These are phyloP conservation scores for Urocyon cinereoargenteus DNA, from an alignment of 2,797 vertebrate species.

Conservation along the genomic window DNA sequence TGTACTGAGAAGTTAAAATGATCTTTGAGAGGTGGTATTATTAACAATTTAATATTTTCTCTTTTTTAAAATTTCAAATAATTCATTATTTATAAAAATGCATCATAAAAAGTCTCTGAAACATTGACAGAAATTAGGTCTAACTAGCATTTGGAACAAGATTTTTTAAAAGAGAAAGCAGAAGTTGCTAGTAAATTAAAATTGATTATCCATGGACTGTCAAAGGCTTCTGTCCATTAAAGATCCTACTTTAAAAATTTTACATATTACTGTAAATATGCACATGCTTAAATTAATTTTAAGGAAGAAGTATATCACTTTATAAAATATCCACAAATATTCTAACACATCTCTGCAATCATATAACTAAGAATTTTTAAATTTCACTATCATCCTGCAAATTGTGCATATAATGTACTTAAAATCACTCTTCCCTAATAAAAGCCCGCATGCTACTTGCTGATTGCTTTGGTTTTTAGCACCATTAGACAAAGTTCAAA, in stretches of 20 bases:
- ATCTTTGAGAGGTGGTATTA: background rate
- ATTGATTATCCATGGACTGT: background rate
- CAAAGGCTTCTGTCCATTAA: background rate
- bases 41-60: background rate
- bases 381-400: background rate
- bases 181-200: background rate
- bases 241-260: background rate
- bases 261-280: background rate
- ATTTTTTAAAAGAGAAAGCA: background rate
- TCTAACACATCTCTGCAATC: background rate
- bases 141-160: background rate
- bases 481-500: background rate
- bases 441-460: background rate
- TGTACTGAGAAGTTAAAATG: background rate
- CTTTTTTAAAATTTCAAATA: background rate
- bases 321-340: background rate
- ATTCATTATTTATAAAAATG: background rate
- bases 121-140: fast-evolving
- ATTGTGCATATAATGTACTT: background rate
- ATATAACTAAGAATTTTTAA: background rate
- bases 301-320: background rate
- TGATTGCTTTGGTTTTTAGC: background rate
- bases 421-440: background rate
- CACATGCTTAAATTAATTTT: background rate
- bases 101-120: background rate